Conservation (phyloP, 1,140 invertebrate genomes). For the Teleopsis dalmanni region DNA sequence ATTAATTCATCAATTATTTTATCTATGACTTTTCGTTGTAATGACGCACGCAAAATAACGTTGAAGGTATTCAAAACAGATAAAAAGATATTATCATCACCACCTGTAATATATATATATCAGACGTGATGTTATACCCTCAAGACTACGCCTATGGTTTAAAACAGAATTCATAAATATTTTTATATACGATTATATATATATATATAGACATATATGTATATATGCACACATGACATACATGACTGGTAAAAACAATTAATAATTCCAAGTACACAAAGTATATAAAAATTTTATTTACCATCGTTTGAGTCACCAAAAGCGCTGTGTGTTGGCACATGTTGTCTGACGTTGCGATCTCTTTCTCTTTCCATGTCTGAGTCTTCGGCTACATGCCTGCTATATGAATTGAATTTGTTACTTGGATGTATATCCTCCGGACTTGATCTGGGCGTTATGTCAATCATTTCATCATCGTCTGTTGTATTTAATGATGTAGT, state of each 20-base stretch:
- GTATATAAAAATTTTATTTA: conserved; percentile 16
- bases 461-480: conserved; percentile 59
- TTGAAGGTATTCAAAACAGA: too few relatives aligned
- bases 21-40: too few relatives aligned
- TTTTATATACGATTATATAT: neutral
- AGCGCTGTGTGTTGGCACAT: conserved; percentile 42
- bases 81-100: too few relatives aligned
- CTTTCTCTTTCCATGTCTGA: conserved; percentile 36
- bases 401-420: conserved; percentile 21
- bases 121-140: too few relatives aligned
- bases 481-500: conserved; percentile 35
- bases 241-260: neutral
- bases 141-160: too few relatives aligned
- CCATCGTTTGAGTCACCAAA: conserved; percentile 41
- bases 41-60: too few relatives aligned
- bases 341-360: conserved; percentile 27
- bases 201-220: neutral
- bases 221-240: neutral
- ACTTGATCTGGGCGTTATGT: conserved; percentile 49
- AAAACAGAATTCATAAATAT: too few relatives aligned
- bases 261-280: neutral
- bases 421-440: conserved; percentile 26
- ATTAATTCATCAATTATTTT: too few relatives aligned
- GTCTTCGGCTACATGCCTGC: conserved; percentile 24
- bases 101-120: too few relatives aligned